A percentile compares a stretch with the other conserved stretches of the same genome.
Conservation (phyloP, 2,797 vertebrate species). For the Gymnopithys bicolor region DNA sequence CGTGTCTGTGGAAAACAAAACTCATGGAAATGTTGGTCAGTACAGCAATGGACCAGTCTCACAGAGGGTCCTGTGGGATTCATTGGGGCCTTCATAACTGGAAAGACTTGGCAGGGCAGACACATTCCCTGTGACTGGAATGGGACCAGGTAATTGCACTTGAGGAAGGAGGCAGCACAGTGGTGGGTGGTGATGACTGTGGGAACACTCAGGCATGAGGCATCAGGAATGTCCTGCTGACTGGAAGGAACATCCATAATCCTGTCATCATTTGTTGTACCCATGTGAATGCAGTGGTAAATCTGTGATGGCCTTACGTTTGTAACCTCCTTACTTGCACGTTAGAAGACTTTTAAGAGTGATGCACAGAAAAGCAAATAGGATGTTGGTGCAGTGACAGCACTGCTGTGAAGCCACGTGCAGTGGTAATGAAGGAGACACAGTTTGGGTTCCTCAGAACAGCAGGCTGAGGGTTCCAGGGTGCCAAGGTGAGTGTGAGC, state of each 20-base stretch:
- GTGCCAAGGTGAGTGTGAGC: background rate
- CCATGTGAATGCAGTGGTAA: background rate
- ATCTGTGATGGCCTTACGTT: background rate
- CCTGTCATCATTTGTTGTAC: background rate
- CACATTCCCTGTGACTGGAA: background rate
- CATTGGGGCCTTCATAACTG: background rate
- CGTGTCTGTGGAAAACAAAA: background rate
- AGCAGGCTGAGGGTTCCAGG: background rate
- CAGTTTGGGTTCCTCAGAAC: accelerated
- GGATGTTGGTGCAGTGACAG: accelerated
- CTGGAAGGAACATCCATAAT: background rate
- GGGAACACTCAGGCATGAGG: background rate
- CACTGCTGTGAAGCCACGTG: accelerated
- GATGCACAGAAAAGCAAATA: background rate
- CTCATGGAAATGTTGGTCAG: background rate
- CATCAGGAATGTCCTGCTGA: accelerated
- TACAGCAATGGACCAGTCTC: accelerated
- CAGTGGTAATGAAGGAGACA: background rate
- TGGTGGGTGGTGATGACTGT: accelerated
- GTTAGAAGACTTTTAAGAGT: background rate
- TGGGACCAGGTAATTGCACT: background rate
- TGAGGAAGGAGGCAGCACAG: background rate
- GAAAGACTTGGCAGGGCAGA: background rate
- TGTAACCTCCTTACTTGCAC: background rate
- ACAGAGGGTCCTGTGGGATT: background rate